Evolutionary conservation across 2,113 vertebrate genomes (phyloP), one percentile per base, ranked within the genome.

Genomic region (Scortum barcoo): DNA sequence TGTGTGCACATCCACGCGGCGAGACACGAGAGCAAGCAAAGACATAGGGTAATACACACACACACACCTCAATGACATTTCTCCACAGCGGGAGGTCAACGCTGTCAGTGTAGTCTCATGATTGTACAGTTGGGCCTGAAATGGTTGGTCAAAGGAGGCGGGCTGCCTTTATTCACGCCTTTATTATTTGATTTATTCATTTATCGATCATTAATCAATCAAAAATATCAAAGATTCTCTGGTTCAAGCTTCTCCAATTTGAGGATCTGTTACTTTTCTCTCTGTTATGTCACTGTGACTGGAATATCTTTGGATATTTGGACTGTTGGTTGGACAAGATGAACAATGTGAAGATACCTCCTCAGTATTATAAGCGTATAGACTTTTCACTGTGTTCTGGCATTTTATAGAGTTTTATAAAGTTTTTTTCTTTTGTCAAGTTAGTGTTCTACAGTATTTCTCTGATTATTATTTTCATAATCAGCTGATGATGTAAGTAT

Each of bases 1-100:
- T 28, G 68, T 22, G 54, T 58, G 78, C 48, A 26, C 46, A 53
- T 50, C 62, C 78, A 84, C 56, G 40, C 20, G 9, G 56, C 53
- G 61, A 30, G 60, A 20, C 11, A 2, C 17, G 13, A 14, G 14
- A 53, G 20, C 22, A 16, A 63, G 28, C 36, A 54, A 56, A 68
- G 72, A 38, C 38, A 58, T 48, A 60, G 24, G 48, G 30, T 22
- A 63, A n/a, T 24, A n/a, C 0, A 74, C 57, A 46, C 54, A 17
- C 42, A 72, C 54, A 80, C 65, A 53, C 68, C 30, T 68, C 76
- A 38, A 56, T 33, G 12, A 54, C 20, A 19, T 51, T 65, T 42
- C 24, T 77, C 40, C 17, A n/a, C 36, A n/a, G 12, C 0, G 12
- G 16, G 12, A 56, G 62, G 30, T 75, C 33, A 58, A 5, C n/a